Conservation (phyloP, 2,113 vertebrate species). For the Entelurus aequoreus region DNA sequence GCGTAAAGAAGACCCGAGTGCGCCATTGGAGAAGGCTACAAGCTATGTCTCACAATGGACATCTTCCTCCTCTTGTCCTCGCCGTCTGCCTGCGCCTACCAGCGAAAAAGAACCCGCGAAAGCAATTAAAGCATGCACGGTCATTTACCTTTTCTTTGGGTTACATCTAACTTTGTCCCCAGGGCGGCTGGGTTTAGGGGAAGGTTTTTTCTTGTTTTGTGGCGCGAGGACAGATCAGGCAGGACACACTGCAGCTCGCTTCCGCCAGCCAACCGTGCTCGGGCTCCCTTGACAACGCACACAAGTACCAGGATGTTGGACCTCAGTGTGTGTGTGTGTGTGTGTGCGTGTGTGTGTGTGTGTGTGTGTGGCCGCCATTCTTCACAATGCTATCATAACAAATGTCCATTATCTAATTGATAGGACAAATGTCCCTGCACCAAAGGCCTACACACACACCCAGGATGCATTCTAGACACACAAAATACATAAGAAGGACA, state of each 20-base stretch:
- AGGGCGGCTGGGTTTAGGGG: conserved; percentile 53
- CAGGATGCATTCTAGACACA: no score
- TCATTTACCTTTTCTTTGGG: conserved; percentile 62
- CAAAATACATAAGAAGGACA: no score
- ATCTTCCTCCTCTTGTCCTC: conserved; percentile 65
- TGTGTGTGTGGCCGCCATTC: conserved; percentile 4
- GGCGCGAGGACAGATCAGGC: conserved; percentile 42
- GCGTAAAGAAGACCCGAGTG: no score
- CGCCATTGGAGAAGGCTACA: conserved; percentile 30
- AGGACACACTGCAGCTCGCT: conserved; percentile 69
- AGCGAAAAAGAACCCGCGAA: conserved; percentile 1
- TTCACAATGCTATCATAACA: no score
- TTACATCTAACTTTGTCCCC: conserved; percentile 65
- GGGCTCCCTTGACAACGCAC: conserved; percentile 72
- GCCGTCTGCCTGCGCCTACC: conserved; percentile 52
- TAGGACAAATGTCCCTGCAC: no score
- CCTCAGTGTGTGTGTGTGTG: conserved; percentile 13
- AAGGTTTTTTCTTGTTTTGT: neutral
- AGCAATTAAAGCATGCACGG: conserved; percentile 55
- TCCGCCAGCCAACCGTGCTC: conserved; percentile 52
- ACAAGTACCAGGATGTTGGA: conserved; percentile 76
- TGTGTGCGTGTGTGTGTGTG: conserved; percentile 15
- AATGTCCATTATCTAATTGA: no score
- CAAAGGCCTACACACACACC: no score
- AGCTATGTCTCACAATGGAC: conserved; percentile 64